Conservation (phyloP, 1,140 invertebrate species). For the Acromyrmex heyeri region DNA sequence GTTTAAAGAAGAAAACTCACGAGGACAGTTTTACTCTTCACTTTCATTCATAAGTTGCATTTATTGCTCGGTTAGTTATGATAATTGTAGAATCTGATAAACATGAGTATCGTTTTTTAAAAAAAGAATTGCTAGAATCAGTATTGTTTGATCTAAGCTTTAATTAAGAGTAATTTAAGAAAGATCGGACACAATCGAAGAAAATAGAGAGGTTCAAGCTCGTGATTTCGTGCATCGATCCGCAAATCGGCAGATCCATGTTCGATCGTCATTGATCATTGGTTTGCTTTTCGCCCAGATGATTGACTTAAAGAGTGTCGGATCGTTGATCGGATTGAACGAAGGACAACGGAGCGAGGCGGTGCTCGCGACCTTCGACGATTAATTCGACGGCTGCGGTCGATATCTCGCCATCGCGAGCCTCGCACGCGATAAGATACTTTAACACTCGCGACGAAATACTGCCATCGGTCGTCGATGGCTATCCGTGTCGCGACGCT, state of each 20-base stretch:
- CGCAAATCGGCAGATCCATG: slow-evolving; percentile 82
- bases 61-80: neutral
- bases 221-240: slow-evolving; percentile 71
- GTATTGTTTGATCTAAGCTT: slow-evolving; percentile 5
- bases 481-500: slow-evolving; percentile 2
- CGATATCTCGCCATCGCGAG: slow-evolving; percentile 43
- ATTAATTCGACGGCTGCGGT: slow-evolving; percentile 56
- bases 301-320: neutral
- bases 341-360: slow-evolving; percentile 38
- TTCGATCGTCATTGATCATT: neutral
- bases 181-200: neutral
- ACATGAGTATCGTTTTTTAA: neutral
- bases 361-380: slow-evolving; percentile 52
- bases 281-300: slow-evolving; percentile 8
- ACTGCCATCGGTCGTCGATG: slow-evolving; percentile 18
- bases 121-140: neutral
- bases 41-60: slow-evolving; percentile 6
- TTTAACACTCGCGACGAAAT: slow-evolving; percentile 44
- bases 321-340: slow-evolving; percentile 23
- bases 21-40: neutral
- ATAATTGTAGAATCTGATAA: neutral
- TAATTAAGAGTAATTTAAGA: neutral
- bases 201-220: too few species aligned
- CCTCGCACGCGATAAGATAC: slow-evolving; percentile 47
- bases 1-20: slow-evolving; percentile 15